Conservation (phyloP, 2,797 vertebrate species). For the Rhinichthys osculus region DNA sequence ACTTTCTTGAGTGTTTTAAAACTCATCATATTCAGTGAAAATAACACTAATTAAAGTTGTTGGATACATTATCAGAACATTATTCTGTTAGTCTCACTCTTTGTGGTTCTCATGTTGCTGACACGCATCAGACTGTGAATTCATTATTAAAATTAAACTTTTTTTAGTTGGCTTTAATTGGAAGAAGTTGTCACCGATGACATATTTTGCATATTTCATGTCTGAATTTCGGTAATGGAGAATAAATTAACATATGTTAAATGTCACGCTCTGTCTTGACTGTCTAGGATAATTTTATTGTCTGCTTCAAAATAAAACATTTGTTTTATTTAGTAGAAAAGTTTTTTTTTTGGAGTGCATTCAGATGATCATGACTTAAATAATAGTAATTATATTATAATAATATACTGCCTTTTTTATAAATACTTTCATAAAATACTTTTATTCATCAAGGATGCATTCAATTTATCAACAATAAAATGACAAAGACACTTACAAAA, state of each 20-base stretch:
- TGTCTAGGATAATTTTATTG: neutral
- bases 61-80: neutral
- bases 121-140: constrained; percentile 27
- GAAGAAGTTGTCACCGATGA: constrained; percentile 30
- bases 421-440: neutral
- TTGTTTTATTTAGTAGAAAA: neutral
- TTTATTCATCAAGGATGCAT: neutral
- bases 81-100: neutral
- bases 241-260: constrained; percentile 27
- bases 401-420: neutral
- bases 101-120: constrained; percentile 18
- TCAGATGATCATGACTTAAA: neutral
- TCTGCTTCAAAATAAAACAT: neutral
- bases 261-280: constrained; percentile 1
- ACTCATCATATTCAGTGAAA: neutral
- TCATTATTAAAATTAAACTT: constrained; percentile 51
- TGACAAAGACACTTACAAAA: no score
- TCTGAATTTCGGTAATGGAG: constrained; percentile 25
- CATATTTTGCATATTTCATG: constrained; percentile 29
- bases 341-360: neutral
- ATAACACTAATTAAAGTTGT: neutral
- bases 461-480: neutral
- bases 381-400: neutral
- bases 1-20: neutral
- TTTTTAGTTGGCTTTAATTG: constrained; percentile 44